Base-by-base conservation (phyloP, 1,140 invertebrate genomes). In the Notospermus geniculatus region DNA sequence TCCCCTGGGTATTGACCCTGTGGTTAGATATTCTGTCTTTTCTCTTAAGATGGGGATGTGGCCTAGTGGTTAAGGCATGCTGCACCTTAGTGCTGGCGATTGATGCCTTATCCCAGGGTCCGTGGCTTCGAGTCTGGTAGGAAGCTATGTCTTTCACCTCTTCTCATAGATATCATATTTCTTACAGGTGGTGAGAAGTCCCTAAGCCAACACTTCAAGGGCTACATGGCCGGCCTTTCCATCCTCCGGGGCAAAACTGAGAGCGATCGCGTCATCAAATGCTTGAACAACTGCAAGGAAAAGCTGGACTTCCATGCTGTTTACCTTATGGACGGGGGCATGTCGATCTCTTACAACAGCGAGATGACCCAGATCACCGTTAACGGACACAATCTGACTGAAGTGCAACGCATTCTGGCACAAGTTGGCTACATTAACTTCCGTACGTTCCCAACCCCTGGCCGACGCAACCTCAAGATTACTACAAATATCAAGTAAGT, bases 341-440 rank as follows among this genome's bases (percentile, higher is more conserved):
- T 76, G 30, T 78, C 81, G 69, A 72, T 80, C 5, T 75, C 75
- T 54, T 77, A 79, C 58, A 80, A 81, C 71, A 76, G 65, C 62
- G 76, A 79, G 25, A 78, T 94, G 76, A 94, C 91, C 43, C 91
- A 95, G 72, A 89, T 97, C 25, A 90, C 89, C 15, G 90, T 97
- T 69, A 90, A 93, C 71, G 92, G 93, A 15, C 90, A 92, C 69
- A 92, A 93, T 74, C 87, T 90, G 25, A 90, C 89, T 5, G 92
- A 96, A 75, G 86, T 97, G 53, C 92, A 97, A 79, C 90, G 87
- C 2, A 77, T 97, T 2, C 84, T 97, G 57, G 87, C 90, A 22
- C 89, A 92, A 73, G 88, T 97, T 62, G 91, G 91, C 22, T 98
- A 97, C 77, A 88, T 89, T 2, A 97, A 98, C 78, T 87, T 88